Evolutionary conservation across 2,797 vertebrate species (phyloP), one percentile per base, ranked within the genome.

Genomic region (Tauraco hartlaubi): DNA sequence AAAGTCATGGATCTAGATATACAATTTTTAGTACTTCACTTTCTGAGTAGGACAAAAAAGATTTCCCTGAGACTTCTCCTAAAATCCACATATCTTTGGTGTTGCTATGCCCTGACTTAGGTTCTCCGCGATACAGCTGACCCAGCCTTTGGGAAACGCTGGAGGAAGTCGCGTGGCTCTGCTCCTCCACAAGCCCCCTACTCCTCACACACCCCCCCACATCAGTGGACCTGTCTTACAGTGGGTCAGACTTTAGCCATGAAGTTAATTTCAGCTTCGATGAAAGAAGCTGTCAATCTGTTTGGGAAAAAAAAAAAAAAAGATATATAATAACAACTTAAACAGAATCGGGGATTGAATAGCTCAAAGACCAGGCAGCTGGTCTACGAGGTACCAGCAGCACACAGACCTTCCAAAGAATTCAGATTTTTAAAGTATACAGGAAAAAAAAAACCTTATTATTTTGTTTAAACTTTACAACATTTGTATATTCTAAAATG

Each of bases 261-360:
- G 44, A 25, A 88, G 44, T 75, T 96, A 91, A 95, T 97, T 95
- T 95, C 90, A 88, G 75, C 58, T 92, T 91, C 88, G 85, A 92
- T 88, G 83, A 97, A 74, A 96, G 79, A 92, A 86, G 62, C 67
- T 93, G 84, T 95, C 86, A 88, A 87, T 92, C 61, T 67, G 16
- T 28, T 79, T 22, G 15, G 44, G 44, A 11, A 9, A 48, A 49
- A 85, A 74, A 58, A 88, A 85, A 74, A 58, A 88, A 64, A 28
- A 62, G 15, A 72, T 64, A 54, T 10, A 52, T 44, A 85, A 43
- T 43, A 96, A 85, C 25, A 67, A 33, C 76, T 76, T 68, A 25
- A 91, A 72, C 33, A 63, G 58, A 91, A 78, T 43, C 39, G 64
- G 62, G 67, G 46, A 92, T 13, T 74, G 76, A 96, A 90, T 39